Conservation (phyloP, 2,797 vertebrate species). For the Acipenser transmontanus region DNA sequence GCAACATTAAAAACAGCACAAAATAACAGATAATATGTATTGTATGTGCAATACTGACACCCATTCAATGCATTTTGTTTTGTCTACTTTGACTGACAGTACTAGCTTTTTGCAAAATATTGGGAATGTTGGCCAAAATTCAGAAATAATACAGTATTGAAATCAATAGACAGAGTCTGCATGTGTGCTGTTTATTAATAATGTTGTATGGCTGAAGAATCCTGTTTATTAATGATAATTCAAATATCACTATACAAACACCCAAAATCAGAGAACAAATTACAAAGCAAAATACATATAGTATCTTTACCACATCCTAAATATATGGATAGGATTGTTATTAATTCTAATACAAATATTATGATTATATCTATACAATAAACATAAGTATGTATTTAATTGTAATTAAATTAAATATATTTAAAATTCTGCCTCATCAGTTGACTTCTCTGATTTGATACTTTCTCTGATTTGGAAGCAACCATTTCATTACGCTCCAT, state of each 20-base stretch:
- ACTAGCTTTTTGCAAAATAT: too few relatives aligned
- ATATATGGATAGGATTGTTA: neutral
- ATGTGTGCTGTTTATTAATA: too few relatives aligned
- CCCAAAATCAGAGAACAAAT: neutral
- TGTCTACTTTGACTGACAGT: too few relatives aligned
- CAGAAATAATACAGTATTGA: too few relatives aligned
- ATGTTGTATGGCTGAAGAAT: neutral
- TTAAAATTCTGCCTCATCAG: constrained; percentile 15
- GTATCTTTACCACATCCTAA: neutral
- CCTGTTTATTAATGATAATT: neutral
- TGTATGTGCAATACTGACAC: too few relatives aligned
- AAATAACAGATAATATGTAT: too few relatives aligned
- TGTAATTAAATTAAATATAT: neutral
- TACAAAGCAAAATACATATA: neutral
- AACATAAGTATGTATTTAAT: neutral
- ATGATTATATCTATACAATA: neutral
- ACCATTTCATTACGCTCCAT: constrained; percentile 32
- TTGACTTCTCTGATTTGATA: neutral
- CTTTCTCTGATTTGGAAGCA: constrained; percentile 32
- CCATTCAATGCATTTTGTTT: too few relatives aligned
- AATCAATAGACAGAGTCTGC: too few relatives aligned
- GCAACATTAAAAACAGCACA: too few relatives aligned
- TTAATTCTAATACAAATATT: neutral
- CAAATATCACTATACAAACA: neutral
- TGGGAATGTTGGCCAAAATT: too few relatives aligned